A percentile compares a stretch with the other conserved stretches of the same genome.
These are phyloP conservation scores for Cheirogaleus medius DNA, from an alignment of 2,113 vertebrate species.

Conservation along the genomic window DNA sequence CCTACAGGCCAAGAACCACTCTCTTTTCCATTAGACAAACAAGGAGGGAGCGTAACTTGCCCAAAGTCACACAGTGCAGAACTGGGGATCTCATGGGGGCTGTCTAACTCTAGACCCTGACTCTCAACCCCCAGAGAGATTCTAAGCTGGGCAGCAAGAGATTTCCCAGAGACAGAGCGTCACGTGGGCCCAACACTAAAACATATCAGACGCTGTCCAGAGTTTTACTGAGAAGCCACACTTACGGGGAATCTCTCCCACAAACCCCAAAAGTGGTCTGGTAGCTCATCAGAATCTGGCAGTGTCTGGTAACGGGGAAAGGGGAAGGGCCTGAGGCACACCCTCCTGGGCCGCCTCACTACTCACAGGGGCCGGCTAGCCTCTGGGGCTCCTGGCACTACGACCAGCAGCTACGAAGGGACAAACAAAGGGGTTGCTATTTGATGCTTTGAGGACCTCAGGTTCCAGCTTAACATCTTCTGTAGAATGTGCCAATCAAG, in stretches of 20 bases:
- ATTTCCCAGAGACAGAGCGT: background rate
- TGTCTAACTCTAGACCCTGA: background rate
- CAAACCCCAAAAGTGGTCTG: background rate
- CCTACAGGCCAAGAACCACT: background rate
- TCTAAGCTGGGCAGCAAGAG: background rate
- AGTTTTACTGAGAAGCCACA: background rate
- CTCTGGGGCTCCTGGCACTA: background rate
- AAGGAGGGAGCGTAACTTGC: background rate
- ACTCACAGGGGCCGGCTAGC: background rate
- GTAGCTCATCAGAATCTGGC: background rate
- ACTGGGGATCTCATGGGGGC: background rate
- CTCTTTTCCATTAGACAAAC: background rate
- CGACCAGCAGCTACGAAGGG: background rate
- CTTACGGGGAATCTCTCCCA: background rate
- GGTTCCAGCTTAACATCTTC: background rate
- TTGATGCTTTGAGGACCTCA: background rate
- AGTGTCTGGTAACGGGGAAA: background rate
- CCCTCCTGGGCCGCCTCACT: background rate
- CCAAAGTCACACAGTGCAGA: background rate
- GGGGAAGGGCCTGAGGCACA: background rate
- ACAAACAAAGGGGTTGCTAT: background rate
- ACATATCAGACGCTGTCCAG: background rate
- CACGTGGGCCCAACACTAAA: background rate
- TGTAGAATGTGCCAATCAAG: background rate
- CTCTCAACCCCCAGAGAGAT: background rate